A percentile compares a stretch with the other conserved stretches of the same genome.
These are phyloP conservation scores for Spea bombifrons DNA, from an alignment of 2,113 vertebrate species.

Conservation along the genomic window DNA sequence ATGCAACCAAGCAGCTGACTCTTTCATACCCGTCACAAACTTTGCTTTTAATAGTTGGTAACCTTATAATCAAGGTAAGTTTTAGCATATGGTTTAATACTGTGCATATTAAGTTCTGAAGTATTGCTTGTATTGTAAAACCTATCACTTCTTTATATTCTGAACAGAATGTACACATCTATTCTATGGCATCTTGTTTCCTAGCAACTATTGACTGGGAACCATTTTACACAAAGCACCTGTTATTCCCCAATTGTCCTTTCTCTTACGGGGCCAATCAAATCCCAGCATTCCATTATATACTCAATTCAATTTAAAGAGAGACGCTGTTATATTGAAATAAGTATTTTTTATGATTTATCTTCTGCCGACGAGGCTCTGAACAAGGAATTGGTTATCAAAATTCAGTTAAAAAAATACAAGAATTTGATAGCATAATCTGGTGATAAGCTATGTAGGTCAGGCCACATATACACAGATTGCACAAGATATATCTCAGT, in stretches of 20 bases:
- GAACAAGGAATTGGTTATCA: not conserved
- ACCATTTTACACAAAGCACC: constrained; percentile 3
- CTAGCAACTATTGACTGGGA: constrained; percentile 13
- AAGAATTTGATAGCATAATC: not conserved
- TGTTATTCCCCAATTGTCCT: not conserved
- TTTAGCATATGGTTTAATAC: too few relatives aligned
- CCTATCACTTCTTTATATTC: too few relatives aligned
- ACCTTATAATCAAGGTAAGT: too few relatives aligned
- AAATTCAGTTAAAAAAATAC: not conserved
- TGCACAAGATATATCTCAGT: not conserved
- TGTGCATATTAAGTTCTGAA: too few relatives aligned
- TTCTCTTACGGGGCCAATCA: constrained; percentile 17
- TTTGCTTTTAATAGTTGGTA: too few relatives aligned
- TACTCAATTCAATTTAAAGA: constrained; percentile 13
- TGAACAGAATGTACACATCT: not conserved
- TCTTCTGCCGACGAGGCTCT: not conserved
- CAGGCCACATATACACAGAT: constrained; percentile 3
- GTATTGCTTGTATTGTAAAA: too few relatives aligned
- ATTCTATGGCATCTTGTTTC: constrained; percentile 27
- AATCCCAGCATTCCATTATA: not conserved
- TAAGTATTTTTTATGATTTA: not conserved
- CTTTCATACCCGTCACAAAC: too few relatives aligned
- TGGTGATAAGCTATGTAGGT: not conserved
- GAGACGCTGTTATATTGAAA: not conserved
- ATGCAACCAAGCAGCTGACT: too few relatives aligned